Percentiles rank a stretch among this genome's conserved stretches.
Conservation (phyloP, 2,113 vertebrate genomes). For the Ameiurus melas region DNA sequence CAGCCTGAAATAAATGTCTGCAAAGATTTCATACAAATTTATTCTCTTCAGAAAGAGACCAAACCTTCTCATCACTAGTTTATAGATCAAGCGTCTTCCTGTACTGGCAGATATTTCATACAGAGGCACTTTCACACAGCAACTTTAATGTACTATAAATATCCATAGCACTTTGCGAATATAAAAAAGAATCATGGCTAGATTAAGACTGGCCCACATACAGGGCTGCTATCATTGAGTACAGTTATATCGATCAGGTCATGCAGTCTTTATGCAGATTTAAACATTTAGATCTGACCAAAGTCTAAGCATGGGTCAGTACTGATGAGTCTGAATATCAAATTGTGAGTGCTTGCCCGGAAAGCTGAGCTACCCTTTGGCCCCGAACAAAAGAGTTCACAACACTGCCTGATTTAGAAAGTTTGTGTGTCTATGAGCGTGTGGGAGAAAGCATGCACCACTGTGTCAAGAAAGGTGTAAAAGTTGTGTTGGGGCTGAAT, state of each 20-base stretch:
- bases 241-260: slow-evolving; percentile 6
- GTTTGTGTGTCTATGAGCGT: background rate
- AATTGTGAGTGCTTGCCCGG: background rate
- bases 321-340: slow-evolving; percentile 15
- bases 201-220: slow-evolving; percentile 6
- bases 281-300: background rate
- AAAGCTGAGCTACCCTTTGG: background rate
- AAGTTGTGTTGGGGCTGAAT: slow-evolving; percentile 31
- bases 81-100: slow-evolving; percentile 3
- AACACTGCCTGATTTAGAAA: slow-evolving; percentile 3
- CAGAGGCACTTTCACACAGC: slow-evolving; percentile 3
- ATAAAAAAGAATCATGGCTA: slow-evolving; percentile 6
- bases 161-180: background rate
- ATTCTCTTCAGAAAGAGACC: background rate
- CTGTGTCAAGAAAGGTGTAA: slow-evolving; percentile 17
- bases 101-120: background rate
- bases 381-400: background rate
- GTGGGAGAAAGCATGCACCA: background rate
- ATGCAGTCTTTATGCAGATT: slow-evolving; percentile 8
- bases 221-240: background rate
- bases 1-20: background rate
- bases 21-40: background rate
- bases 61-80: background rate
- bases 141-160: slow-evolving; percentile 7
- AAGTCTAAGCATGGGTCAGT: background rate